Evolutionary conservation across 2,113 vertebrate genomes (phyloP).

Genomic region (Tachysurus vachellii): DNA sequence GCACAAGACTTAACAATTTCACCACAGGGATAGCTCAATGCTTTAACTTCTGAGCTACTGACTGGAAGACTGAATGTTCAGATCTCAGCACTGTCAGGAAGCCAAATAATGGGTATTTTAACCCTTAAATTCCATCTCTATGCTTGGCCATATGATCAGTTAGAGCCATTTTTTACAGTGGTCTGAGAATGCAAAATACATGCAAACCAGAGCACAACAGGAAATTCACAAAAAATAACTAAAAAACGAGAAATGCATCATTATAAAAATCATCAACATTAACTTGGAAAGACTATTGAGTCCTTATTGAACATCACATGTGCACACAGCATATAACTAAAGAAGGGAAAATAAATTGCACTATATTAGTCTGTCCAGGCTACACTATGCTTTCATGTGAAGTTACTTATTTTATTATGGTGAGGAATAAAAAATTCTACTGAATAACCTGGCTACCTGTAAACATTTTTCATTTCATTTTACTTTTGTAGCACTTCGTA

Average conservation of each 20-base stretch:
- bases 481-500: neutral
- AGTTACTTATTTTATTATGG: neutral
- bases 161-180: neutral
- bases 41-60: slow-evolving; percentile 3
- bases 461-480: neutral
- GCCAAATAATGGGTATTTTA: neutral
- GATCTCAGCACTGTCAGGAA: neutral
- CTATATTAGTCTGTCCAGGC: neutral
- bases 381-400: neutral
- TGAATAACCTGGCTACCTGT: neutral
- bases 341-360: neutral
- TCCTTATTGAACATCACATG: neutral
- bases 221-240: neutral
- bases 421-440: neutral
- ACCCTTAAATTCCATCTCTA: neutral
- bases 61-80: neutral
- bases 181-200: neutral
- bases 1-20: neutral
- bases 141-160: neutral
- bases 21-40: neutral
- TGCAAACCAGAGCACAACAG: neutral
- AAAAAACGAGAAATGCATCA: too few relatives aligned
- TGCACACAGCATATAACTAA: neutral
- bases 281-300: neutral
- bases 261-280: neutral